Evolutionary conservation across 1,140 invertebrate genomes (phyloP), one percentile per base, ranked within the genome.

Genomic region (Ptiloglossa arizonensis): DNA sequence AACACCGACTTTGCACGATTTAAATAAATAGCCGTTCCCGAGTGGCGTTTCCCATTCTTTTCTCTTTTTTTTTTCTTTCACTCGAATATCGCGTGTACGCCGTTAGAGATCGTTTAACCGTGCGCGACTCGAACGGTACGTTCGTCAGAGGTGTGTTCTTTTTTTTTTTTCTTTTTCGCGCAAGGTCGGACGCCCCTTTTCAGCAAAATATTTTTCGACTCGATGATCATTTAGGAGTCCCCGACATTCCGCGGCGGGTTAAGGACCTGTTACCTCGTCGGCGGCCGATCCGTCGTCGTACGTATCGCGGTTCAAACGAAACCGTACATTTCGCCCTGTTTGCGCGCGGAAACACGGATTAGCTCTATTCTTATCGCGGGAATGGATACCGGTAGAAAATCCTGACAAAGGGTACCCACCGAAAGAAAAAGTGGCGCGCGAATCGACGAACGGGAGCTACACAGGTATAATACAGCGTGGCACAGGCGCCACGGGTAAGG

Each of bases 221-320:
- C 17, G n/a, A 50, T 22, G 60, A 66, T 44, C 27, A 24, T 74
- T 32, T 8, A 19, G 13, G 57, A 24, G n/a, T 72, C 50, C n/a
- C 46, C 46, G 59, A 63, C 9, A 11, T 22, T 22, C 35, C n/a
- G 2, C n/a, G n/a, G 41, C 52, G n/a, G 72, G 72, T 75, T 46
- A 67, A 75, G 52, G 72, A 75, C 72, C 63, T 57, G 50, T 46
- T 67, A 67, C 63, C 72, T 67, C 24, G 72, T 44, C 44, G 46
- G 44, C 62, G 48, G 38, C 67, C 50, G 62, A 57, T 75, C 64
- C n/a, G n/a, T n/a, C n/a, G n/a, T n/a, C n/a, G n/a, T n/a, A n/a
- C n/a, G 32, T 46, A 19, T 68, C 38, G 52, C 41, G 56, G n/a
- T 15, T n/a, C n/a, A n/a, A 48, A 44, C 24, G 35, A 11, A 22